These are phyloP conservation scores for Hypomesus transpacificus DNA, from an alignment of 2,113 vertebrate genomes.

Conservation along the genomic window DNA sequence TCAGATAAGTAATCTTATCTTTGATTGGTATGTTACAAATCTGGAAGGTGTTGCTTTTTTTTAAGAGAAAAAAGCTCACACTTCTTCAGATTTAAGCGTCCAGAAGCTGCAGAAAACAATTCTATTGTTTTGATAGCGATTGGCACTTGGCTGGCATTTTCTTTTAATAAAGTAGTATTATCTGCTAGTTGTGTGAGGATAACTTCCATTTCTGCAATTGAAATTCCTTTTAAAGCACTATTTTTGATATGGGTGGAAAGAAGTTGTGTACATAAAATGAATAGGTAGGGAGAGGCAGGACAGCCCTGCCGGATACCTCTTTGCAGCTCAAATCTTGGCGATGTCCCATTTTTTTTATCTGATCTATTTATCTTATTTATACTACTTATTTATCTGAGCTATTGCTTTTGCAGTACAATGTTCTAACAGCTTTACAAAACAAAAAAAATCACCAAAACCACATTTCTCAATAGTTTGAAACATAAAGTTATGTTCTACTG, in stretches of 20 bases:
- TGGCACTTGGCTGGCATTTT: not conserved
- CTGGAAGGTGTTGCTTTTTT: too few species aligned
- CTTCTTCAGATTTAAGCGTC: too few species aligned
- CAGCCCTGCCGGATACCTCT: not conserved
- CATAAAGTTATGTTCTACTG: not conserved
- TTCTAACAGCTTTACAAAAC: not conserved
- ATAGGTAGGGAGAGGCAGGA: not conserved
- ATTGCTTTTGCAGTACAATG: not conserved
- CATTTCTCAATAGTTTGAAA: not conserved
- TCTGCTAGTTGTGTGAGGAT: conserved; percentile 1
- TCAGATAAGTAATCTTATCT: too few species aligned
- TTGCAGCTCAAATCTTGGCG: conserved; percentile 1
- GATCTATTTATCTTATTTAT: too few species aligned
- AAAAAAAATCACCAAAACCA: not conserved
- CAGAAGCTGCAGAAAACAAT: not conserved
- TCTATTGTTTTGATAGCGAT: not conserved
- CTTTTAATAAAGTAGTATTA: not conserved
- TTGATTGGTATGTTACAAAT: not conserved
- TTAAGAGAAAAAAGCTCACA: too few species aligned
- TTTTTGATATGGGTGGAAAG: not conserved
- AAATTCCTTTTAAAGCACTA: not conserved
- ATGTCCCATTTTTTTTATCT: not conserved
- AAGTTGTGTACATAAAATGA: not conserved
- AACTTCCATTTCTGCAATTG: not conserved
- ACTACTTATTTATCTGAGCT: too few species aligned